Evolutionary conservation across 2,797 vertebrate genomes (phyloP).

Genomic region (Lycodopsis pacificus): DNA sequence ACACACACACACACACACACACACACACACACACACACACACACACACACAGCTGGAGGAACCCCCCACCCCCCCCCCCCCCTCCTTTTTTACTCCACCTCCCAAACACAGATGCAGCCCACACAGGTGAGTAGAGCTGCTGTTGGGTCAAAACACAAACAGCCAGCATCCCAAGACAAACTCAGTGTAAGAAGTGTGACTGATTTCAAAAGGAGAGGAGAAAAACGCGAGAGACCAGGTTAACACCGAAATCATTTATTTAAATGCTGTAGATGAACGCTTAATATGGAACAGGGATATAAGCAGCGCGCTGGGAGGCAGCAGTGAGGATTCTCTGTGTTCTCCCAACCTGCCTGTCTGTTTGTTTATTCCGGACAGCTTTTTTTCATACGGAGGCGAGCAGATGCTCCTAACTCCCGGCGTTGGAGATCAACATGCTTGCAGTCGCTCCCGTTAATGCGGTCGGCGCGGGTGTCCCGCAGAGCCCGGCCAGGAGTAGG

Average conservation of each 20-base stretch:
- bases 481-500: constrained; percentile 72
- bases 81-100: constrained; percentile 33
- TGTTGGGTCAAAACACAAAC: constrained; percentile 76
- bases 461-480: constrained; percentile 65
- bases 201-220: constrained; percentile 52
- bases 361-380: constrained; percentile 83
- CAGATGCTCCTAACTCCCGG: constrained; percentile 84
- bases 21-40: constrained; percentile 25
- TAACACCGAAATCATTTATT: constrained; percentile 72
- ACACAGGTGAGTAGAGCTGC: constrained; percentile 75
- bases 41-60: constrained; percentile 61
- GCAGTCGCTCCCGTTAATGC: constrained; percentile 80
- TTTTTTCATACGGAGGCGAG: constrained; percentile 63
- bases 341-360: constrained; percentile 73
- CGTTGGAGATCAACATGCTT: constrained; percentile 78
- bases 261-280: constrained; percentile 69
- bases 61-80: constrained; percentile 13
- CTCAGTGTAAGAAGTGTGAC: constrained; percentile 60
- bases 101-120: constrained; percentile 73
- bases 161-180: constrained; percentile 71
- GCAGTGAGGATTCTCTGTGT: constrained; percentile 63
- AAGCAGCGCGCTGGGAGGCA: constrained; percentile 60
- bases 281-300: constrained; percentile 68
- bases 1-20: constrained; percentile 49
- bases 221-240: constrained; percentile 59